Evolutionary conservation across 2,888 invertebrate genomes (phyloP).

Genomic region (Tetrapedia diversipes): DNA sequence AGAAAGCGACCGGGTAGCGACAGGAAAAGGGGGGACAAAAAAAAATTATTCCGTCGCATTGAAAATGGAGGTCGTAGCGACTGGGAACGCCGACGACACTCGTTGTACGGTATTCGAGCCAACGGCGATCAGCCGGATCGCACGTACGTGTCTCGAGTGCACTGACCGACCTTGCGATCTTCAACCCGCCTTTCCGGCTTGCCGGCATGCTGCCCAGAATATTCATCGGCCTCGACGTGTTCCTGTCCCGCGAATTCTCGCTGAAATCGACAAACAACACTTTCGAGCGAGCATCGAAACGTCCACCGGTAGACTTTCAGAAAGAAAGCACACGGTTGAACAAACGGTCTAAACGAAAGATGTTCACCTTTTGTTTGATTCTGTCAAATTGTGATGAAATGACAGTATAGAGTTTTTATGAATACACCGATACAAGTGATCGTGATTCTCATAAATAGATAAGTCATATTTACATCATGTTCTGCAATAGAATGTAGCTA

Average conservation of each 20-base stretch:
- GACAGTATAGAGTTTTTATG: no score
- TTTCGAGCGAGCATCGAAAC: conserved; percentile 2
- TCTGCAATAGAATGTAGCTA: no score
- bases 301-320: not conserved
- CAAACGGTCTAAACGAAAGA: no score
- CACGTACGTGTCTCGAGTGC: conserved; percentile 61
- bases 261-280: conserved; percentile 17
- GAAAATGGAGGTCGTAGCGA: conserved; percentile 24
- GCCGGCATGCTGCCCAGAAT: conserved; percentile 55
- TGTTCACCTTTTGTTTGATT: no score
- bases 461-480: no score
- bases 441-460: no score
- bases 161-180: conserved; percentile 76
- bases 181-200: conserved; percentile 69
- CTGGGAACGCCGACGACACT: conserved; percentile 25
- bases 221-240: conserved; percentile 56
- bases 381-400: no score
- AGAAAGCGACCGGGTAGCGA: conserved; percentile 21
- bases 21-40: not conserved
- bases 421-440: no score
- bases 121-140: conserved; percentile 58
- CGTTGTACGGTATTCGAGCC: conserved; percentile 47
- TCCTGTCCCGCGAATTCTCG: conserved; percentile 40
- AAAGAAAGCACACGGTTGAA: not conserved
- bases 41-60: not conserved